Evolutionary conservation across 2,113 vertebrate species (phyloP).

Genomic region (Echinops telfairi): DNA sequence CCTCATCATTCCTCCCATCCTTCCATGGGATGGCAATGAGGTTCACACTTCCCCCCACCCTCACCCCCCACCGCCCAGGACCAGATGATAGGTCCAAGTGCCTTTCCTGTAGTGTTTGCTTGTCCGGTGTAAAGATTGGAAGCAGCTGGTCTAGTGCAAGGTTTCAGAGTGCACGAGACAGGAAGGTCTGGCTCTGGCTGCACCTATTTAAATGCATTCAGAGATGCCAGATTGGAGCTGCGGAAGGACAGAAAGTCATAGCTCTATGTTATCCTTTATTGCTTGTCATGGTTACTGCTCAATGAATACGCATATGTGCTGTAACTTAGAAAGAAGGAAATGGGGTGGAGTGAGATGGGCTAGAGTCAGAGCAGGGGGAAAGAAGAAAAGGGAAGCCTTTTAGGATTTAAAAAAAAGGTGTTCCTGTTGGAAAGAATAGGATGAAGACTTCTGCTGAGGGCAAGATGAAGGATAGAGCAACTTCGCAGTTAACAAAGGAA

Average conservation of each 20-base stretch:
- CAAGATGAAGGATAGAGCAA: neutral
- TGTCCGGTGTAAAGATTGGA: too few species aligned
- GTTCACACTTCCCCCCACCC: neutral
- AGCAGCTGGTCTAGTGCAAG: neutral
- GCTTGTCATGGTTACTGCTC: neutral
- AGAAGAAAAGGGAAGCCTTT: neutral
- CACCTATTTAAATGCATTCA: neutral
- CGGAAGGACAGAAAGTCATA: neutral
- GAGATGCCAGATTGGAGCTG: neutral
- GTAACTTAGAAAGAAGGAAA: constrained; percentile 5
- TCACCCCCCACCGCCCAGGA: too few species aligned
- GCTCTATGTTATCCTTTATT: neutral
- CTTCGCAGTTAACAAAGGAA: neutral
- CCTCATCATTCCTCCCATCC: neutral
- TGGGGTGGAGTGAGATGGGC: neutral
- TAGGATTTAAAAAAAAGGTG: neutral
- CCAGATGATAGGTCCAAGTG: neutral
- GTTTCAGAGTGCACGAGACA: neutral
- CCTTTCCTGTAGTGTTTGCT: neutral
- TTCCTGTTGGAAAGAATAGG: accelerated
- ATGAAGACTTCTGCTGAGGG: accelerated
- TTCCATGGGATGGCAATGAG: neutral
- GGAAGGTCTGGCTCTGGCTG: neutral
- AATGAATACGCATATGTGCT: neutral
- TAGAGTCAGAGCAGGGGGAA: neutral